Base-by-base conservation (phyloP, 2,113 vertebrate genomes). In the Platysternon megacephalum region DNA sequence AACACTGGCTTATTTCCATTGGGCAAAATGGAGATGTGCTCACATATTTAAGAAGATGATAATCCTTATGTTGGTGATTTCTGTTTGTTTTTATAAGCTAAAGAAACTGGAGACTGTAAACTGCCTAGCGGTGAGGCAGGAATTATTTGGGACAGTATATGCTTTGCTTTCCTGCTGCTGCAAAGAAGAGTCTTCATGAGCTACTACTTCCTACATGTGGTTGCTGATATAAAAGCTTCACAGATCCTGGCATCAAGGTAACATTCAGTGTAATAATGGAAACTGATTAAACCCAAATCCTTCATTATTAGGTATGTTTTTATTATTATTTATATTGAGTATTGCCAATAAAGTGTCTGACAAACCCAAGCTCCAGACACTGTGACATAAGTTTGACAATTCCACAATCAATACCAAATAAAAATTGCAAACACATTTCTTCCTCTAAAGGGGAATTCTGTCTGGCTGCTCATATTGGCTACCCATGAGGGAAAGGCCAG, bases 131-230 rank as follows among this genome's bases (percentile, higher is more conserved):
- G 99, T 80, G 99, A 99, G 96, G 99, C 99, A 4, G 99, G 99
- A 19, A 99, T 99, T 95, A 99, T 99, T 96, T 99, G 99, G 99
- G 99, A 99, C 98, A 99, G 99, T 91, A 99, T 99, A 98, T 99
- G 99, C 97, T 99, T 99, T 84, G 99, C 99, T 81, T 99, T 99
- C 97, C 98, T 99, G 42, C 98, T 99, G 95, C 98, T 99, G 81
- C 99, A 99, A 98, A 99, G 99, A 92, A 98, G 99, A 82, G 99
- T 99, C 81, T 99, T 99, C 98, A 99, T 99, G 99, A 99, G 99
- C 96, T 99, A 99, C 97, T 99, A 99, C 97, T 99, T 99, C 97
- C 98, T 99, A 32, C 99, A 99, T 3, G 99, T 99, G 72, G 99
- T 99, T 95, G 99, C 99, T 4, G 99, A 99, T 94, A 99, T 99